Evolutionary conservation across 2,113 vertebrate species (phyloP), one percentile per base, ranked within the genome.

Genomic region (Tor tambroides): DNA sequence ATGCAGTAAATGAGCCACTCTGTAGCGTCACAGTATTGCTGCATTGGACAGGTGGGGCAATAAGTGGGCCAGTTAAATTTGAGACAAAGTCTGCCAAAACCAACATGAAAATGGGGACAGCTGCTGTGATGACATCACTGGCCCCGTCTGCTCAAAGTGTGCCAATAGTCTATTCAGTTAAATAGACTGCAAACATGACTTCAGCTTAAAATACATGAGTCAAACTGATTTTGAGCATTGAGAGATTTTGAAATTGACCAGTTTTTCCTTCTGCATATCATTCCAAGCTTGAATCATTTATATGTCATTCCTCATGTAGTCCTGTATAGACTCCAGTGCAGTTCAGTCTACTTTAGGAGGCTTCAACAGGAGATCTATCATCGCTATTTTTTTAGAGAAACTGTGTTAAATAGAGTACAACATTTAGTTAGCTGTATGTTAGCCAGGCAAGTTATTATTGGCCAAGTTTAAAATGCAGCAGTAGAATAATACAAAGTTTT

Each of bases 11-110:
- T 46, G 43, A 46, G 43, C 12, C 43, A 46, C 43, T 46, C 43
- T 35, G 1, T 79, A 59, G 51, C 19, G 12, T 79, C 30, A 21
- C 15, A 30, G 61, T 19, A 49, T 14, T 82, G 17, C 61, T 21
- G 41, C 80, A 82, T 32, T 67, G 61, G 80, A 49, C 84, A 88
- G 84, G 85, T 74, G 88, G 90, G 90, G 89, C 89, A 93, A 91
- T 92, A 94, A 94, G 91, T 94, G 93, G 92, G 95, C 91, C 93
- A 94, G 92, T 92, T 90, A 91, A 91, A 92, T 91, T 82, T 81
- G 80, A 92, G 87, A 82, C 80, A 88, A 92, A 94, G 84, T 87
- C 86, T 91, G 93, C 90, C 91, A 88, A 87, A 91, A 92, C 61
- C 84, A 9, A 77, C 86, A 91, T 43, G 81, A 85, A 94, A 94